These are phyloP conservation scores for Urechis unicinctus DNA, from an alignment of 2,888 invertebrate species.

Conservation along the genomic window DNA sequence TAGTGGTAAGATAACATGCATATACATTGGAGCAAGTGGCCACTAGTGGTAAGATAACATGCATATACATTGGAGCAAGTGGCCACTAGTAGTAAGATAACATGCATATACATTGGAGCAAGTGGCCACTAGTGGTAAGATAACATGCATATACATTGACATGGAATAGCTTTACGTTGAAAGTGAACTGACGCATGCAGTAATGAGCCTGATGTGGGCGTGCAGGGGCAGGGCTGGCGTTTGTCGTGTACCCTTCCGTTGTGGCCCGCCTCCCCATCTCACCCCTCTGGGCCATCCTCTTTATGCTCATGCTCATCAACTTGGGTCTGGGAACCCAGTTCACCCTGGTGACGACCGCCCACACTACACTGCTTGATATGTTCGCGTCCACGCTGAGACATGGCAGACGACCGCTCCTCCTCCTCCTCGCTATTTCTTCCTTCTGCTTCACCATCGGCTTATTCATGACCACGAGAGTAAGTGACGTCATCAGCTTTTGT, in stretches of 20 bases:
- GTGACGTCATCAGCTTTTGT: conserved; percentile 31
- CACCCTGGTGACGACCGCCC: conserved; percentile 54
- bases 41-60: no score
- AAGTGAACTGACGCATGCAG: neutral
- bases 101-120: no score
- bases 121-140: neutral
- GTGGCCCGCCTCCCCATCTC: conserved; percentile 42
- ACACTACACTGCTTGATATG: conserved; percentile 55
- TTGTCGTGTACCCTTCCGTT: conserved; percentile 40
- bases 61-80: no score
- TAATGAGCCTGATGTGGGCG: neutral
- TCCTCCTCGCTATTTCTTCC: conserved; percentile 33
- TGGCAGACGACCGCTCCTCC: conserved; percentile 28
- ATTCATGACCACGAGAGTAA: conserved; percentile 28
- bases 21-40: no score
- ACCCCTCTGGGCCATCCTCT: conserved; percentile 44
- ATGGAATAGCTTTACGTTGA: neutral
- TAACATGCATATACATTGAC: neutral
- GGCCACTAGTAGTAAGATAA: no score
- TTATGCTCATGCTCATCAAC: conserved; percentile 47
- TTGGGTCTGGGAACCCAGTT: conserved; percentile 49
- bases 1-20: no score
- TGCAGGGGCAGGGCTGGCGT: conserved; percentile 45
- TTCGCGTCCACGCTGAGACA: conserved; percentile 45
- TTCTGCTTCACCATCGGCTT: conserved; percentile 37